Conservation (phyloP, 2,797 vertebrate species). For the Poecilia wingei region DNA sequence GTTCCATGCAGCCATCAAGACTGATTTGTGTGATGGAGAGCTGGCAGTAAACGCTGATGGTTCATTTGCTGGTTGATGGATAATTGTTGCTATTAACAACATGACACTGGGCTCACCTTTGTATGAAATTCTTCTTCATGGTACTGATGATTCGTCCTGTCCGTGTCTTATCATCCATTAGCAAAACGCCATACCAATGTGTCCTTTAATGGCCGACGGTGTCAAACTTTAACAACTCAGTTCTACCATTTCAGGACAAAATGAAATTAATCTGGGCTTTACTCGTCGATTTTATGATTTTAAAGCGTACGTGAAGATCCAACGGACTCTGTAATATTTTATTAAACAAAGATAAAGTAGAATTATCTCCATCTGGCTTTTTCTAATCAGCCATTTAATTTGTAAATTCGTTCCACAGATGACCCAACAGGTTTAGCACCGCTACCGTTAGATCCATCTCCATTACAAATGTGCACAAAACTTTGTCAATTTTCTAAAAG, state of each 20-base stretch:
- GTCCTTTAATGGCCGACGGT: conserved; percentile 52
- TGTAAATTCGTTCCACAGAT: background rate
- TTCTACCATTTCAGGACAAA: background rate
- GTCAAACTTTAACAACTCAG: background rate
- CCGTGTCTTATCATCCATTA: conserved; percentile 67
- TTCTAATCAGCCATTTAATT: background rate
- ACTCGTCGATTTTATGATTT: background rate
- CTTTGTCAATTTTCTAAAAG: no score
- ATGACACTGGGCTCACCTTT: conserved; percentile 72
- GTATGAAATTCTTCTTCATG: conserved; percentile 58
- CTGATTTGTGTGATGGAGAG: conserved; percentile 71
- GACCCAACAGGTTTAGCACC: background rate
- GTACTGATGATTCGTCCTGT: conserved; percentile 67
- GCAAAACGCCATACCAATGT: conserved; percentile 40
- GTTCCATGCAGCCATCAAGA: conserved; percentile 57
- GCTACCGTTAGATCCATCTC: background rate
- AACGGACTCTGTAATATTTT: background rate
- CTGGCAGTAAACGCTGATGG: conserved; percentile 65
- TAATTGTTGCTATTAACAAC: conserved; percentile 76
- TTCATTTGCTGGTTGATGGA: conserved; percentile 71
- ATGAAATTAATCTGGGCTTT: background rate
- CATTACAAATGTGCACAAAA: no score
- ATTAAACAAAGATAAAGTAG: background rate
- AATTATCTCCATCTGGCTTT: no score
- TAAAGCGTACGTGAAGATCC: background rate